These are phyloP conservation scores for Antheraea pernyi DNA, from an alignment of 1,140 invertebrate genomes.

Conservation along the genomic window DNA sequence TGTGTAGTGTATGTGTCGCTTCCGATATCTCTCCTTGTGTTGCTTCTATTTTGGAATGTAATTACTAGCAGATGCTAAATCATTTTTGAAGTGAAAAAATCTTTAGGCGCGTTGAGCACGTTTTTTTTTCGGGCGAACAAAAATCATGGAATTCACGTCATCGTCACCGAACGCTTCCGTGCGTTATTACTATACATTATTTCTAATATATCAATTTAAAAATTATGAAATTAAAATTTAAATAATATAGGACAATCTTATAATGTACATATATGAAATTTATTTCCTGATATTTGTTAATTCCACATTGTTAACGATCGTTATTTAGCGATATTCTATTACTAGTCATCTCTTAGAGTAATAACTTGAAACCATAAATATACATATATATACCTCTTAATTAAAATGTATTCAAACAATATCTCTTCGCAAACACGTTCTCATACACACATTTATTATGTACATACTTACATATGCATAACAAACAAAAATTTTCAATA, in stretches of 20 bases:
- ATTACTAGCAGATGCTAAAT: conserved; percentile 15
- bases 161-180: too few relatives aligned
- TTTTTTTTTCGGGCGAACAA: too few relatives aligned
- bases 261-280: too few relatives aligned
- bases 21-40: conserved; percentile 25
- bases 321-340: not conserved
- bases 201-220: too few relatives aligned
- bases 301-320: not conserved
- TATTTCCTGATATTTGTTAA: too few relatives aligned
- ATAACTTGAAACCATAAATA: not conserved
- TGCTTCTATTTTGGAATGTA: conserved; percentile 28
- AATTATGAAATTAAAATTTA: too few relatives aligned
- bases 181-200: too few relatives aligned
- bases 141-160: too few relatives aligned
- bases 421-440: not conserved
- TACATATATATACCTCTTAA: not conserved
- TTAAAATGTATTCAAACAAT: conserved; percentile 4
- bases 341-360: not conserved
- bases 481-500: conserved; percentile 1
- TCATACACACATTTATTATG: too few relatives aligned
- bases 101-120: too few relatives aligned
- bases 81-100: too few relatives aligned
- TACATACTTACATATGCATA: not conserved
- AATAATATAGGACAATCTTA: too few relatives aligned
- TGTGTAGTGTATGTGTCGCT: conserved; percentile 70